Conservation (phyloP, 2,113 vertebrate genomes). For the Seriola aureovittata region DNA sequence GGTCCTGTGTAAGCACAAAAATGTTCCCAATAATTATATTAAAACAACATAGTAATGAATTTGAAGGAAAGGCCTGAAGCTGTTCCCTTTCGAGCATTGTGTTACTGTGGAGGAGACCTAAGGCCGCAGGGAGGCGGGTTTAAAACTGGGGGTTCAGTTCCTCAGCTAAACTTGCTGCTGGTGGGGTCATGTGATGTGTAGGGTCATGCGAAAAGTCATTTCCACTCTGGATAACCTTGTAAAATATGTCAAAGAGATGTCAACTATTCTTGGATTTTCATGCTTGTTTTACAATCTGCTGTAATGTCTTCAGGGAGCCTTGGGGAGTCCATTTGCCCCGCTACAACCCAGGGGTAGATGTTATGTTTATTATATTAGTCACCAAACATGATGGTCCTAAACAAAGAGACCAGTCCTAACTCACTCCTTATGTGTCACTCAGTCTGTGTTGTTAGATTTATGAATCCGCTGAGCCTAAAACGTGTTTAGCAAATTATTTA, state of each 20-base stretch:
- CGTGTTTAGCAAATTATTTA: neutral
- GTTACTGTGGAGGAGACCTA: conserved; percentile 60
- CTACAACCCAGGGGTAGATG: conserved; percentile 56
- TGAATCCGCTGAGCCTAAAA: conserved; percentile 1
- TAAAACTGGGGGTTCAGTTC: conserved; percentile 26
- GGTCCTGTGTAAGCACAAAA: conserved; percentile 40
- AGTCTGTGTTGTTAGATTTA: conserved; percentile 7
- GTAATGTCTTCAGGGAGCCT: conserved; percentile 59
- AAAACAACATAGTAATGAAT: conserved; percentile 64
- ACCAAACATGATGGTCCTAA: conserved; percentile 53
- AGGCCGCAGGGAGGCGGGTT: conserved; percentile 39
- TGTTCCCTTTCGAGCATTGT: conserved; percentile 69
- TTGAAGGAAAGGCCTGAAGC: conserved; percentile 74
- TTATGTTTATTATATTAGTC: conserved; percentile 53
- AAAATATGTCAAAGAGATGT: conserved; percentile 67
- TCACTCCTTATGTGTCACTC: conserved; percentile 40
- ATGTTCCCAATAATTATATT: conserved; percentile 65
- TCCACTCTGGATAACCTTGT: conserved; percentile 61
- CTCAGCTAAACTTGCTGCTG: conserved; percentile 20
- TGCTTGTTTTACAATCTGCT: conserved; percentile 66
- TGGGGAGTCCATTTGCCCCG: conserved; percentile 42
- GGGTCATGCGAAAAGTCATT: conserved; percentile 72
- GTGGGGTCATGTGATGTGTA: conserved; percentile 53
- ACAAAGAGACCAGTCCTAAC: conserved; percentile 51
- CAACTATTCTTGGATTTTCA: conserved; percentile 58